phyloP scores from a whole-genome alignment of 2,888 invertebrate genomes.

The Acrobasis consociella region DNA sequence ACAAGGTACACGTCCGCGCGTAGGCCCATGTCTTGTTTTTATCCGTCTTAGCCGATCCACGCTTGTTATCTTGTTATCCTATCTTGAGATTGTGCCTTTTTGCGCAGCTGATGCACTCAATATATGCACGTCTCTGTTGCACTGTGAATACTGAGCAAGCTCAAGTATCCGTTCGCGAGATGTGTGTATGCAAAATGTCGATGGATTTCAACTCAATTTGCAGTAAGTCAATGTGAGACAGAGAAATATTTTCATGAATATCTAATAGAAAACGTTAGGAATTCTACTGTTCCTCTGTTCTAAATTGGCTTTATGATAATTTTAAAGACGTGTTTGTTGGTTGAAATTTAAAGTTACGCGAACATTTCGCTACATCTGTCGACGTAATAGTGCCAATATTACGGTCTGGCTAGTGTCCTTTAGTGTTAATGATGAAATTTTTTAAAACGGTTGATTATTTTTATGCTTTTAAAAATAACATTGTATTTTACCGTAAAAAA shows the following conservation, averaged over 20 bases:
- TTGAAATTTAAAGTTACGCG: neutral
- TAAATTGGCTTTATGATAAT: slow-evolving; percentile 16
- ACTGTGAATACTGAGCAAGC: slow-evolving; percentile 44
- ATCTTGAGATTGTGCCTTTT: slow-evolving; percentile 79
- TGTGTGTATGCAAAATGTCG: slow-evolving; percentile 21
- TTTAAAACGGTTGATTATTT: too few relatives aligned
- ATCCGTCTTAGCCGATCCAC: slow-evolving; percentile 74
- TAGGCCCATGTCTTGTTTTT: slow-evolving; percentile 76
- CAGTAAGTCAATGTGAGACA: slow-evolving; percentile 16
- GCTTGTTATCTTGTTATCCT: slow-evolving; percentile 82
- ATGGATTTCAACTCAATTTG: slow-evolving; percentile 27
- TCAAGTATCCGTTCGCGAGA: slow-evolving; percentile 32
- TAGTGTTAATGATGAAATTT: too few relatives aligned
- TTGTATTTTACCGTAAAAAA: too few relatives aligned
- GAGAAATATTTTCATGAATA: slow-evolving; percentile 20
- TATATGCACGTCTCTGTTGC: slow-evolving; percentile 59
- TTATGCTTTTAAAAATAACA: too few relatives aligned
- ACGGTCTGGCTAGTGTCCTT: too few relatives aligned
- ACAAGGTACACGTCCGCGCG: slow-evolving; percentile 74
- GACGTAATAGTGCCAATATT: too few relatives aligned
- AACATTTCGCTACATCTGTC: slow-evolving; percentile 5
- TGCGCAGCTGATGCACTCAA: slow-evolving; percentile 63
- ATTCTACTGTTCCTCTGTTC: slow-evolving; percentile 5
- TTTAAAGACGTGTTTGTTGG: slow-evolving; percentile 8
- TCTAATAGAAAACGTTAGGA: slow-evolving; percentile 12